These are phyloP conservation scores for Melanargia galathea DNA, from an alignment of 2,888 invertebrate genomes.

Conservation along the genomic window DNA sequence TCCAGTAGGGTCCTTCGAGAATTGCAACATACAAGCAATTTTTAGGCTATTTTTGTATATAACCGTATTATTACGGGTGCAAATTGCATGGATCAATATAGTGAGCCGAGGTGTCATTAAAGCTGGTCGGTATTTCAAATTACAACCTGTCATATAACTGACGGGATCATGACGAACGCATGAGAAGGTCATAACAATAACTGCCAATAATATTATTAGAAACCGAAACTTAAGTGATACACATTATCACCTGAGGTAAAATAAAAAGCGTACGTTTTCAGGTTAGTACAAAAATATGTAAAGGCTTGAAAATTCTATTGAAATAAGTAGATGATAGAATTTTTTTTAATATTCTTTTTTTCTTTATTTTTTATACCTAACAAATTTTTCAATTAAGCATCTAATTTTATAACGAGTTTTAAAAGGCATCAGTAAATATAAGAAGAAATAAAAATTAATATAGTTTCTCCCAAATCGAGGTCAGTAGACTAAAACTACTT, in stretches of 20 bases:
- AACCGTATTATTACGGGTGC: slow-evolving; percentile 44
- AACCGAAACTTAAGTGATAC: slow-evolving; percentile 23
- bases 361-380: too few species aligned
- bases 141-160: slow-evolving; percentile 77
- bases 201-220: slow-evolving; percentile 33
- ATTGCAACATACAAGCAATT: slow-evolving; percentile 42
- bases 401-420: too few species aligned
- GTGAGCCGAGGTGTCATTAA: slow-evolving; percentile 44
- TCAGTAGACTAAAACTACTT: slow-evolving; percentile 29
- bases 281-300: background rate
- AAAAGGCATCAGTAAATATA: too few species aligned
- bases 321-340: background rate
- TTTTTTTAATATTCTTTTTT: too few species aligned
- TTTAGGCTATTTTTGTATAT: slow-evolving; percentile 42
- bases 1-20: slow-evolving; percentile 47
- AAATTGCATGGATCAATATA: slow-evolving; percentile 43
- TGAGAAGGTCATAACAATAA: slow-evolving; percentile 66
- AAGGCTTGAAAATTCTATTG: background rate
- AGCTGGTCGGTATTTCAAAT: slow-evolving; percentile 63
- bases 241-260: slow-evolving; percentile 9
- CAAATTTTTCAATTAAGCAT: too few species aligned
- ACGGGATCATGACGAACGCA: slow-evolving; percentile 67
- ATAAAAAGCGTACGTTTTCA: background rate
- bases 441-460: too few species aligned
- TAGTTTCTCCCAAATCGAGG: slow-evolving; percentile 23